Conservation (phyloP, 2,113 vertebrate species). For the Hemibagrus wyckioides region DNA sequence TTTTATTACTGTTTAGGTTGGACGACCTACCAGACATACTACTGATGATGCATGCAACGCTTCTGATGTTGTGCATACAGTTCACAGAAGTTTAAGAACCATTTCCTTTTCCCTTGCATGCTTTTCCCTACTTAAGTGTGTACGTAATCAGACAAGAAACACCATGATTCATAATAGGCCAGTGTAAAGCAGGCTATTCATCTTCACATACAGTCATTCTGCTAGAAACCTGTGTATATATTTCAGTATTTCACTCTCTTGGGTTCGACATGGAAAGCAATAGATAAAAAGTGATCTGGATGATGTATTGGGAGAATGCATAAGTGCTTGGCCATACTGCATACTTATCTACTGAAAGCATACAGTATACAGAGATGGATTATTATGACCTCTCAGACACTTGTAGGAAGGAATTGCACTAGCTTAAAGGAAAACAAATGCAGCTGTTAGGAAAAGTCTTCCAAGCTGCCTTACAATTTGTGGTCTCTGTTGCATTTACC, state of each 20-base stretch:
- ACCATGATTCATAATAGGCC: background rate
- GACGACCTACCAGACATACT: background rate
- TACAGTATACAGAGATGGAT: slow-evolving; percentile 13
- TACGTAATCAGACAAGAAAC: background rate
- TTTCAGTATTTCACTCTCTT: background rate
- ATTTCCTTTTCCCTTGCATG: slow-evolving; percentile 27
- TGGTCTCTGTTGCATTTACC: slow-evolving; percentile 27
- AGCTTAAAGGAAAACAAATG: slow-evolving; percentile 33
- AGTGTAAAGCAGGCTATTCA: background rate
- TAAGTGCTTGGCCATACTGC: background rate
- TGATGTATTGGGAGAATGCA: slow-evolving; percentile 5
- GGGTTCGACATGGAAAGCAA: background rate
- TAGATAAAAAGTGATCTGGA: slow-evolving; percentile 2
- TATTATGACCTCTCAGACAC: slow-evolving; percentile 5
- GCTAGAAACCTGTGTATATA: background rate
- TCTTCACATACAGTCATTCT: background rate
- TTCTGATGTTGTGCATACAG: slow-evolving; percentile 24
- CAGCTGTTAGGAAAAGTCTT: slow-evolving; percentile 13
- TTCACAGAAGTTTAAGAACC: slow-evolving; percentile 15
- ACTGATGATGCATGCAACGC: slow-evolving; percentile 5
- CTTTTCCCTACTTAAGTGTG: background rate
- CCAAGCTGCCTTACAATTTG: slow-evolving; percentile 13
- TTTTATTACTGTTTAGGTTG: slow-evolving; percentile 16
- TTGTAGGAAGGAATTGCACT: background rate
- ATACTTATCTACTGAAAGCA: slow-evolving; percentile 15